Evolutionary conservation across 1,140 invertebrate genomes (phyloP).

Genomic region (Halesus radiatus): DNA sequence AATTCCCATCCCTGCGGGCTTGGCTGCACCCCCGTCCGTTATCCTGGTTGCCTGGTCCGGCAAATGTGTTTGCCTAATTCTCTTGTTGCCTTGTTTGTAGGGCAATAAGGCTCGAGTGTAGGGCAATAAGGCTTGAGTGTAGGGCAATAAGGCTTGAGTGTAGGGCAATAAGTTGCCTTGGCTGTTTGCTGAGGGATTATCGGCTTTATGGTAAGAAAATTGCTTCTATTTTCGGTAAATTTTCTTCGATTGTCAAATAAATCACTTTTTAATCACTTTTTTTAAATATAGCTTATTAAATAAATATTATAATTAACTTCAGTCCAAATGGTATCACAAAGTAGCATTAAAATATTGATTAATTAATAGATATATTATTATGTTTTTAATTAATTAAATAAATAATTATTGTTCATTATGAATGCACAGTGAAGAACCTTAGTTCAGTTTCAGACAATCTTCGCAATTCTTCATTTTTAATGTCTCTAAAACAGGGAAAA

Average conservation of each 20-base stretch:
- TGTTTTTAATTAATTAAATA: background rate
- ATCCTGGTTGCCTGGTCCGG: background rate
- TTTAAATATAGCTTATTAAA: no score
- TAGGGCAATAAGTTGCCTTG: no score
- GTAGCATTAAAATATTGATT: background rate
- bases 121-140: no score
- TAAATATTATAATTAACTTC: no score
- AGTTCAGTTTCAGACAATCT: slow-evolving; percentile 45
- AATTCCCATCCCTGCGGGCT: slow-evolving; percentile 71
- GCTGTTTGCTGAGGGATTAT: no score
- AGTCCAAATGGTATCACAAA: no score
- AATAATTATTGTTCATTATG: background rate
- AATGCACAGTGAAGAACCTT: background rate
- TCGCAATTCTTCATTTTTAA: slow-evolving; percentile 54
- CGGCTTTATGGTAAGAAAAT: no score
- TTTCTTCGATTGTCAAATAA: no score
- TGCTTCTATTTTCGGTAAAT: no score
- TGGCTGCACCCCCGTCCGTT: slow-evolving; percentile 53
- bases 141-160: no score
- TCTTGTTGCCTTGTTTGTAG: background rate
- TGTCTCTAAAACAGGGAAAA: background rate
- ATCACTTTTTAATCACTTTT: no score
- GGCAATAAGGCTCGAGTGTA: no score
- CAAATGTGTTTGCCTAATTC: background rate
- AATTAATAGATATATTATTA: background rate